Evolutionary conservation across 2,888 invertebrate species (phyloP).

Genomic region (Ptilodon capucinus): DNA sequence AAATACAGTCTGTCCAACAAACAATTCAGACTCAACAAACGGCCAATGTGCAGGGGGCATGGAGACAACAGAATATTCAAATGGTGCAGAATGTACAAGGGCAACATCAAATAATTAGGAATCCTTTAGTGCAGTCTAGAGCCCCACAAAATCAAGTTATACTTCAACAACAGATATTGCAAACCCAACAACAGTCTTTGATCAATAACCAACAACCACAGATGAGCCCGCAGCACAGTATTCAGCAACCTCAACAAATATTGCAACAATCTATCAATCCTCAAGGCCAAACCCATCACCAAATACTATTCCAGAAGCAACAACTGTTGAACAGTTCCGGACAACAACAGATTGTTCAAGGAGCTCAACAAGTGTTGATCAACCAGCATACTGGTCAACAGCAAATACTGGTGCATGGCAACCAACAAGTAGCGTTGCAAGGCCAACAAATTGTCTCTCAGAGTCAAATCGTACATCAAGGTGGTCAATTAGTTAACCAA

Average conservation of each 20-base stretch:
- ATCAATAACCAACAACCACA: constrained; percentile 73
- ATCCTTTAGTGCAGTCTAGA: constrained; percentile 71
- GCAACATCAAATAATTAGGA: constrained; percentile 77
- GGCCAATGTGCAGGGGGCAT: constrained; percentile 64
- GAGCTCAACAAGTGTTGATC: constrained; percentile 78
- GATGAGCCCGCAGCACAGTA: constrained; percentile 78
- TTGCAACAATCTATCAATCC: constrained; percentile 83
- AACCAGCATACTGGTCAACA: constrained; percentile 77
- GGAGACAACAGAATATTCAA: constrained; percentile 79
- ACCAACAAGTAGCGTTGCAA: constrained; percentile 76
- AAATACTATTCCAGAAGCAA: constrained; percentile 79
- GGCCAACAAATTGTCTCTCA: constrained; percentile 76
- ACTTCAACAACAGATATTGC: constrained; percentile 83
- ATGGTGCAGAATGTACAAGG: constrained; percentile 80
- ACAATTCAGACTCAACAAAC: constrained; percentile 68
- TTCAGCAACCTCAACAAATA: constrained; percentile 83
- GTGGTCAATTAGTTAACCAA: constrained; percentile 71
- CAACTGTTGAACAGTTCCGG: constrained; percentile 82
- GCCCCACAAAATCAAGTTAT: constrained; percentile 79
- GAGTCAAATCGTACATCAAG: constrained; percentile 75
- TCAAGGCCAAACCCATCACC: constrained; percentile 79
- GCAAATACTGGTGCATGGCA: constrained; percentile 76
- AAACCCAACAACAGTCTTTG: constrained; percentile 74
- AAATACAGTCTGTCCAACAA: constrained; percentile 77
- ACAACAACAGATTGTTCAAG: constrained; percentile 76